Evolutionary conservation across 2,797 vertebrate species (phyloP), one percentile per base, ranked within the genome.

Genomic region (Spea hammondii): DNA sequence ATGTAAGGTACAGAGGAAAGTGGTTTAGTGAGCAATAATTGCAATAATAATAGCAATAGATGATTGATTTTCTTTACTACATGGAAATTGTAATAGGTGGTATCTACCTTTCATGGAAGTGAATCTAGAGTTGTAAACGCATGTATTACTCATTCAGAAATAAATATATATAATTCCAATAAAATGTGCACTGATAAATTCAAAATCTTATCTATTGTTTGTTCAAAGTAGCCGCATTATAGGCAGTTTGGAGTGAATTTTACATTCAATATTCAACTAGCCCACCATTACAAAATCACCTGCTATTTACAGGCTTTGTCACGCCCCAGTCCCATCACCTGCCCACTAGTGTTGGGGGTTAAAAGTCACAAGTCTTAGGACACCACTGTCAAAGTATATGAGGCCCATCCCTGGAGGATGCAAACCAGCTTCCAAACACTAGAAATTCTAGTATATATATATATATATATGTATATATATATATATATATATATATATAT

Each of bases 11-110:
- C 65, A 17, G 48, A 50, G 53, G 55, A 67, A 60, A 47, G 55
- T 68, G 47, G 51, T 69, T 69, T 78, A 64, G 32, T 64, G 77
- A 6, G 12, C 45, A 77, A 82, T 81, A 73, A 82, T 77, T 82
- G 69, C 46, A 70, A 77, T 49, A 73, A 49, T 69, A 73, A 77
- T 74, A 70, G 17, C 57, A 74, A 57, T 13, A 44, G 8, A 72
- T 6, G 13, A 70, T 47, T 64, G 3, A 44, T 69, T 72, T 65
- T 65, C 13, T 62, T 46, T 17, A 14, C 65, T 44, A 32, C 45
- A 45, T 32, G 74, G 46, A 62, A 47, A 68, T 64, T 12, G 48
- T 49, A 69, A 44, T 17, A 59, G 64, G n/a, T 45, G 46, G n/a
- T 51, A 48, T 68, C 57, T 74, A 62, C 50, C n/a, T 49, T 50